Base-by-base conservation (phyloP, 2,113 vertebrate species). In the Cryptoleucopteryx plumbea region DNA sequence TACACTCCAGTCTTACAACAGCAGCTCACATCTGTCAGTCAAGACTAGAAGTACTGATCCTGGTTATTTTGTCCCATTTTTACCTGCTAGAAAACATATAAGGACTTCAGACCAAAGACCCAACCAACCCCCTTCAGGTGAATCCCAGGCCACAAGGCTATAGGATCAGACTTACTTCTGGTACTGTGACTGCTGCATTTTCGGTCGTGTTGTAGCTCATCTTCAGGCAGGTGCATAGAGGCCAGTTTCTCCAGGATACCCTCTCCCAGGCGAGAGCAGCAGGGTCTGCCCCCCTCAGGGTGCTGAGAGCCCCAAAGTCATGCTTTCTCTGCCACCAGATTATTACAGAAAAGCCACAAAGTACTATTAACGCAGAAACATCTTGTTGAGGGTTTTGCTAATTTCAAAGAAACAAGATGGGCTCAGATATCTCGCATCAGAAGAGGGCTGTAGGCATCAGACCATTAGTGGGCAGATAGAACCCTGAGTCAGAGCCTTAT, bases 401-500 rank as follows among this genome's bases (percentile, higher is more conserved):
- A 77, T 85, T 93, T 82, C 43, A 92, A 96, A 45, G 84, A 88
- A 92, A 90, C 79, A 68, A 88, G 74, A 91, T 62, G 87, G 85
- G 85, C 93, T 95, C 92, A 90, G 71, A 42, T 65, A 42, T 1
- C 40, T 93, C 20, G 1, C 85, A 82, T 90, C 85, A 82, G 90
- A 90, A 86, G 91, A 75, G 27, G 84, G 93, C 93, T 96, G 96
- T 58, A 94, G 55, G 96, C 87, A 92, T 58, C 67, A 65, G 88
- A 93, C 96, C 92, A 85, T 94, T 92, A 96, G 93, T 93, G 93
- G 92, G 94, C 90, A 97, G 96, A 96, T 70, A 72, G 70, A 96
- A 4, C 36, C 96, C 93, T 97, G 96, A 97, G 92, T 97, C 96
- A 97, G 87, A 97, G 96, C 87, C 9, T 88, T 94, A 11, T 70